These are phyloP conservation scores for Rotaria socialis DNA, from an alignment of 2,888 invertebrate genomes.

Conservation along the genomic window DNA sequence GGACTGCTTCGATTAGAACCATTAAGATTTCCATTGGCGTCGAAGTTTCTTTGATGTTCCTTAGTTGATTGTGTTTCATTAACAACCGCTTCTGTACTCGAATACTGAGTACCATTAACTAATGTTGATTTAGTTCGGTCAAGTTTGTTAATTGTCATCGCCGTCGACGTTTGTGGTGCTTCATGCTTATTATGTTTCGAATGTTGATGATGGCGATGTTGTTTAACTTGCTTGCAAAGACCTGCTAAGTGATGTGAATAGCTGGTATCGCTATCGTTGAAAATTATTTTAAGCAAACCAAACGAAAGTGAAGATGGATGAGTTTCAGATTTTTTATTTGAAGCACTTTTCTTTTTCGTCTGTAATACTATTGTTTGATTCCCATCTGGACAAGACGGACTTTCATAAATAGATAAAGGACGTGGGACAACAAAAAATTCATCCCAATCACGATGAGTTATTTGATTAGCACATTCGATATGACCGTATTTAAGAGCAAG, in stretches of 20 bases:
- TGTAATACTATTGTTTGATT: background rate
- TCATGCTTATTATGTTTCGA: background rate
- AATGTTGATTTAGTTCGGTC: background rate
- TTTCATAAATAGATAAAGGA: conserved; percentile 22
- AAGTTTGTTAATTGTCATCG: background rate
- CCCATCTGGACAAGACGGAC: too few species aligned
- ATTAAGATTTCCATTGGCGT: background rate
- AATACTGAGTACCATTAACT: background rate
- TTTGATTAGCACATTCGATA: conserved; percentile 26
- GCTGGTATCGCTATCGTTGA: background rate
- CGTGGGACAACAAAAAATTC: conserved; percentile 33
- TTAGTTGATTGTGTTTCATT: background rate
- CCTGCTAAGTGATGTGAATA: conserved; percentile 27
- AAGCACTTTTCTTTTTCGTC: background rate
- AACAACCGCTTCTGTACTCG: background rate
- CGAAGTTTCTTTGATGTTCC: background rate
- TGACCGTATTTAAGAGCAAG: conserved; percentile 32
- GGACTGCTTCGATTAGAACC: background rate
- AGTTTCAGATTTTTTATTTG: background rate
- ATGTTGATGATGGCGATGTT: background rate
- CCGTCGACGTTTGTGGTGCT: background rate
- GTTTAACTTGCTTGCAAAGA: background rate
- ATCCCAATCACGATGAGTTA: conserved; percentile 33
- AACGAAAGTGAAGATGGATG: background rate
- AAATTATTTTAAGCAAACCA: conserved; percentile 8